Percentiles rank a stretch among this genome's conserved stretches.
phyloP scores from a whole-genome alignment of 2,113 vertebrate species.

The Indicator maculatus region DNA sequence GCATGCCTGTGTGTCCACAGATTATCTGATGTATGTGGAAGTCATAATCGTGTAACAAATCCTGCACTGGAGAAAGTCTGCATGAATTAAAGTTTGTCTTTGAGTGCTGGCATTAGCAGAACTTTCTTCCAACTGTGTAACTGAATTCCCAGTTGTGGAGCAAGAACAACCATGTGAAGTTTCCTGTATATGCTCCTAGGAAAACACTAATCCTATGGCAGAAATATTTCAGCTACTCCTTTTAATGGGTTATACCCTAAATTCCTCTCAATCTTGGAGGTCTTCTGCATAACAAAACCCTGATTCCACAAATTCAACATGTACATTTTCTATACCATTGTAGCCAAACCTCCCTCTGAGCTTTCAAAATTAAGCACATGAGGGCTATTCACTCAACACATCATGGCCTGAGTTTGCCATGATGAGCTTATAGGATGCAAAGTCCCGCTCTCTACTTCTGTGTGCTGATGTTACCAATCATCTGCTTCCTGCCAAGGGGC shows the following conservation, averaged over 20 bases:
- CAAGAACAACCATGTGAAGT: not conserved
- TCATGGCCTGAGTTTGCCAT: not conserved
- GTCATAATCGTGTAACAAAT: not conserved
- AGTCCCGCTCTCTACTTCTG: constrained; percentile 17
- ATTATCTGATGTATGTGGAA: not conserved
- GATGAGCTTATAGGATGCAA: not conserved
- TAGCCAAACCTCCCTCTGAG: not conserved
- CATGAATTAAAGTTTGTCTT: not conserved
- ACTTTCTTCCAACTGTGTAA: not conserved
- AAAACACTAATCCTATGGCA: not conserved
- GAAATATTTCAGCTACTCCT: not conserved
- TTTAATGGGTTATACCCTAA: not conserved
- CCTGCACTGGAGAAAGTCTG: not conserved
- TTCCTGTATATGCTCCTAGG: accelerated
- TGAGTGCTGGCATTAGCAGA: not conserved
- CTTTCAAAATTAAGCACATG: constrained; percentile 35
- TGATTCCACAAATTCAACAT: not conserved
- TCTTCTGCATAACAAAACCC: not conserved
- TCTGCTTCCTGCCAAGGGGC: constrained; percentile 30
- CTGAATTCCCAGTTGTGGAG: not conserved
- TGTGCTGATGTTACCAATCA: constrained; percentile 12
- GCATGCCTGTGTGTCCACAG: accelerated
- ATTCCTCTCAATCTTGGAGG: not conserved
- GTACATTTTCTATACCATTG: not conserved
- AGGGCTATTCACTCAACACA: not conserved